Evolutionary conservation across 2,113 vertebrate species (phyloP).

Genomic region (Microcebus ravelobensis): DNA sequence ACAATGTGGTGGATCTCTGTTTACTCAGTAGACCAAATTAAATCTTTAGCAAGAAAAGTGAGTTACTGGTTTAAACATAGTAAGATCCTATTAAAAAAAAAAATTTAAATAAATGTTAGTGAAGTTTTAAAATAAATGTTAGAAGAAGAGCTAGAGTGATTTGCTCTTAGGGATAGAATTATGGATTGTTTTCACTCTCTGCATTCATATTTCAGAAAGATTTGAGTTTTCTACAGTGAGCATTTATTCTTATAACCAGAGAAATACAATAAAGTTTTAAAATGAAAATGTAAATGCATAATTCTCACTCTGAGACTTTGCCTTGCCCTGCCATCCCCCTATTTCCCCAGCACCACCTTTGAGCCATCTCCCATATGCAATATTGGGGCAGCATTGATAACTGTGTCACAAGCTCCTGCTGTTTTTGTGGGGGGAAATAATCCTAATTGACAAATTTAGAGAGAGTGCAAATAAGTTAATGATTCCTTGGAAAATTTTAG

Average conservation of each 20-base stretch:
- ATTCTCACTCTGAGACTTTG: not conserved
- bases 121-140: not conserved
- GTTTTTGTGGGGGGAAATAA: not conserved
- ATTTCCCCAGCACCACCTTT: not conserved
- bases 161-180: not conserved
- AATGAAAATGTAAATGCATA: not conserved
- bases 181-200: not conserved
- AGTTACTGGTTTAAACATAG: conserved; percentile 24
- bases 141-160: not conserved
- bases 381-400: not conserved
- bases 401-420: not conserved
- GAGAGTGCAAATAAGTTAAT: not conserved
- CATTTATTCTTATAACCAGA: conserved; percentile 44
- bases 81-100: not conserved
- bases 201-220: not conserved
- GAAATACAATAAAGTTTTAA: conserved; percentile 23
- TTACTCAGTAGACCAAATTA: conserved; percentile 20
- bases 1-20: not conserved
- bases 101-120: conserved; percentile 39
- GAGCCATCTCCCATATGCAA: not conserved
- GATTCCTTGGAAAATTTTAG: not conserved
- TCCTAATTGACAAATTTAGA: not conserved
- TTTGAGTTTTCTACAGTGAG: not conserved
- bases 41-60: conserved; percentile 41
- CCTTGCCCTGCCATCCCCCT: not conserved